Evolutionary conservation across 1,140 invertebrate genomes (phyloP), one percentile per base, ranked within the genome.

Genomic region (Archegozetes longisetosus): DNA sequence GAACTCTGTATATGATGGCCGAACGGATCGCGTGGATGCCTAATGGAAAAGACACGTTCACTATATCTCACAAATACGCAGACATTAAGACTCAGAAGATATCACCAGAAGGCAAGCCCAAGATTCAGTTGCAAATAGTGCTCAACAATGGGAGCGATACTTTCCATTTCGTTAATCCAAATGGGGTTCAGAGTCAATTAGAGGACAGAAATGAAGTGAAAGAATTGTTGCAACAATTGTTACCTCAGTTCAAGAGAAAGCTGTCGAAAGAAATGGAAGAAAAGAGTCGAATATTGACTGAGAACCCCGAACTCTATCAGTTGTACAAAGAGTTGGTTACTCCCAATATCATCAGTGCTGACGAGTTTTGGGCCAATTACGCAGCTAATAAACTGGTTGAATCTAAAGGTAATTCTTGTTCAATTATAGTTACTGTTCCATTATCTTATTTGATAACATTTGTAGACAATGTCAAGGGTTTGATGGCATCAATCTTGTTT

Each of bases 31-130:
- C 86, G 40, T 97, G 91, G 89, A 95, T 95, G 84, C 78, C 89
- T 46, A 85, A 90, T 66, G 71, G 70, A 25, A 88, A 93, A 67
- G 88, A 94, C 67, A 88, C 84, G 1, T 89, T 96, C 40, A 84
- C 84, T 6, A 84, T 95, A 26, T 91, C 87, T 62, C 88, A 95
- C 72, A 82, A 86, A 70, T 98, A 94, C 77, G 83, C 85, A 51
- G 92, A 98, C 71, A 95, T 98, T 63, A 96, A 96, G 80, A 82
- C 85, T 61, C 95, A 98, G 79, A 96, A 97, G 76, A 97, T 99
- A 67, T 98, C 93, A 53, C 91, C 95, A 0, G 93, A 92, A 69
- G 90, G 89, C 12, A 98, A 98, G 76, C 83, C 90, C 24, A 98
- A 98, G 77, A 88, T 98, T 56, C 96, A 99, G 73, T 76, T 99